Conservation (phyloP, 2,888 invertebrate species). For the Dryobota labecula region DNA sequence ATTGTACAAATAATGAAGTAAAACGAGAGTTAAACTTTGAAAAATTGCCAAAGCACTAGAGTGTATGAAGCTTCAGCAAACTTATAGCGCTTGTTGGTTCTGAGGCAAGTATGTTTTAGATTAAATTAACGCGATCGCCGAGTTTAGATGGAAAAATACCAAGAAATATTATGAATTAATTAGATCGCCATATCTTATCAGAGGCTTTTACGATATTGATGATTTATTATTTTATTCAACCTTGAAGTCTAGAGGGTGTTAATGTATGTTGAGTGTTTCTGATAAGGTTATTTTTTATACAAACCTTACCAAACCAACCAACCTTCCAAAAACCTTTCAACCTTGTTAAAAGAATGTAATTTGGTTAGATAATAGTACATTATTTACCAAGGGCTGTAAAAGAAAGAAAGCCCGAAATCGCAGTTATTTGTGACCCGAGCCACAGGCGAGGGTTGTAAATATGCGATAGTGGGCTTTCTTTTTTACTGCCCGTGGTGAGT, state of each 20-base stretch:
- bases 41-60: not conserved
- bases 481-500: no score
- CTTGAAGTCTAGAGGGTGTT: conserved; percentile 34
- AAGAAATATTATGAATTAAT: conserved; percentile 20
- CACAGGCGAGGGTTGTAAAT: no score
- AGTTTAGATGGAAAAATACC: conserved; percentile 31
- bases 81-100: not conserved
- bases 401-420: no score
- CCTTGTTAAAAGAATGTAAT: no score
- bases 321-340: no score
- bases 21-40: no score
- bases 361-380: no score
- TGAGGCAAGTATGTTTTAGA: not conserved
- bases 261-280: conserved; percentile 20
- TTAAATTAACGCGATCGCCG: not conserved
- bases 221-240: conserved; percentile 36
- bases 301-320: not conserved
- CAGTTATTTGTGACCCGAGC: no score
- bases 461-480: no score
- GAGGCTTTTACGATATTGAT: conserved; percentile 36
- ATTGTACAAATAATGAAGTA: not conserved
- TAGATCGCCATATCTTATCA: conserved; percentile 38
- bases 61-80: not conserved
- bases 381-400: no score
- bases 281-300: conserved; percentile 19